phyloP scores from a whole-genome alignment of 2,797 vertebrate genomes.

The Falco berigora region DNA sequence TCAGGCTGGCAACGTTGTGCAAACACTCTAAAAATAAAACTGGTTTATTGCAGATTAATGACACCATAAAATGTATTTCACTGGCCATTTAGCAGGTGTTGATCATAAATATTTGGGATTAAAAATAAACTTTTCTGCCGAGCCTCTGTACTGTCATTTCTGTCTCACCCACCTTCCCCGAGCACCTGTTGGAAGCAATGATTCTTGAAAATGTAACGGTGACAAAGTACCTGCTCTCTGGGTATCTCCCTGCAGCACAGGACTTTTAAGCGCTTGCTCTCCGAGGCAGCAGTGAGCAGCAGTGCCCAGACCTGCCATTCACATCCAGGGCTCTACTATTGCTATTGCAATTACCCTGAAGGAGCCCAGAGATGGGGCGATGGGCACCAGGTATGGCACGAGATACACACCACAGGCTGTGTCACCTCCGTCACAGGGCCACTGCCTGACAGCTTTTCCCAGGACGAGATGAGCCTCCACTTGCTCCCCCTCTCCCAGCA shows the following conservation, averaged over 20 bases:
- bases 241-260: background rate
- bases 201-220: background rate
- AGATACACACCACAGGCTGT: rapidly evolving
- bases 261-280: rapidly evolving
- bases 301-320: background rate
- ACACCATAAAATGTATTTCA: background rate
- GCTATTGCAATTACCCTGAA: rapidly evolving
- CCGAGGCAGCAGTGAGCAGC: background rate
- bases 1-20: background rate
- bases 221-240: background rate
- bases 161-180: background rate
- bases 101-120: background rate
- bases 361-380: background rate
- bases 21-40: background rate
- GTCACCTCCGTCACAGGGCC: background rate
- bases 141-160: background rate
- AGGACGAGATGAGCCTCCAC: background rate
- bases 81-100: background rate
- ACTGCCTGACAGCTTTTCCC: background rate
- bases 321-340: background rate
- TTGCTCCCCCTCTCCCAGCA: background rate
- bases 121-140: background rate
- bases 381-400: background rate
- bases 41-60: background rate
- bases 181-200: background rate